Percentiles rank a stretch among this genome's conserved stretches.
Conservation (phyloP, 2,797 vertebrate species). For the Crocidura indochinensis region DNA sequence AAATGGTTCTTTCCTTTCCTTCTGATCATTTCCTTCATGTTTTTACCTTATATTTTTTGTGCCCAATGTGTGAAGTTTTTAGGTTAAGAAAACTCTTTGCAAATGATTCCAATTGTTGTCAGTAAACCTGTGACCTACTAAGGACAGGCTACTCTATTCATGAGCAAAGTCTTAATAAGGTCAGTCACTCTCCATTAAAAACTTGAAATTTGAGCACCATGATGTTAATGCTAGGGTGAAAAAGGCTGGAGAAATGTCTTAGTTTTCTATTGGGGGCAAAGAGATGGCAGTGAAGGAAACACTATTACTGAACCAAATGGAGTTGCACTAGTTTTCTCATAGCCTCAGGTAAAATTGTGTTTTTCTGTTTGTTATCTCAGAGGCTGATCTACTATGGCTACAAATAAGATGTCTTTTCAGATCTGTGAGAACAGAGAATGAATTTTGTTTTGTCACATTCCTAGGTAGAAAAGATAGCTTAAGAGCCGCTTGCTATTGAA, state of each 20-base stretch:
- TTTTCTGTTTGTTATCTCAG: conserved; percentile 55
- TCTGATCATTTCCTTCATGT: conserved; percentile 37
- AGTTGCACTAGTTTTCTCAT: conserved; percentile 7
- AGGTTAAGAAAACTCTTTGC: neutral
- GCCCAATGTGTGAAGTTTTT: neutral
- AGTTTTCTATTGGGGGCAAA: neutral
- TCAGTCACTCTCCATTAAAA: conserved; percentile 33
- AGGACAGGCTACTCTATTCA: neutral
- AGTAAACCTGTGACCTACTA: neutral
- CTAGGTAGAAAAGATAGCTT: conserved; percentile 42
- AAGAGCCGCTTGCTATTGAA: conserved; percentile 32
- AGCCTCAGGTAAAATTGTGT: conserved; percentile 58
- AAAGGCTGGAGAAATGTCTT: neutral
- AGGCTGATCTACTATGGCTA: conserved; percentile 47
- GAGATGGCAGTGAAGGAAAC: neutral
- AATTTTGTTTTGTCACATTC: conserved; percentile 59
- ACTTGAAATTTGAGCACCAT: conserved; percentile 49
- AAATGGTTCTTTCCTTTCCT: neutral
- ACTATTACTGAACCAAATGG: conserved; percentile 46
- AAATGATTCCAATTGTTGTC: conserved; percentile 44
- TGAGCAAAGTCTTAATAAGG: neutral
- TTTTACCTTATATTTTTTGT: conserved; percentile 36
- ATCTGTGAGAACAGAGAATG: conserved; percentile 42
- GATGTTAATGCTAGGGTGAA: conserved; percentile 52
- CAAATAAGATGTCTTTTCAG: conserved; percentile 61